Conservation (phyloP, 2,113 vertebrate species). For the Erythrocercus mccallii region DNA sequence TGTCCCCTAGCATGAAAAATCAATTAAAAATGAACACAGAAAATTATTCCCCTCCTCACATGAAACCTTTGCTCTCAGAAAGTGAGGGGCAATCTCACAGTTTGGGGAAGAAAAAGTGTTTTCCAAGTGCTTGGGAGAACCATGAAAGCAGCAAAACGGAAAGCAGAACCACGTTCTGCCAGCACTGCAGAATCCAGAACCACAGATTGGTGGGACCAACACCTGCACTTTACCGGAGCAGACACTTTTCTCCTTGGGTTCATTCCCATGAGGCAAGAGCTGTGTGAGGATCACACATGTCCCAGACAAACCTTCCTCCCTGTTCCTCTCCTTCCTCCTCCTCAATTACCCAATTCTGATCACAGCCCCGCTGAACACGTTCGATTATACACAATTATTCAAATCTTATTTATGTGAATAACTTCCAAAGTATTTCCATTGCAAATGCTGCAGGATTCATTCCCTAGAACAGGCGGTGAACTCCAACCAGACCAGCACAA, state of each 20-base stretch:
- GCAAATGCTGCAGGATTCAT: not conserved
- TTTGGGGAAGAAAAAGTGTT: rapidly evolving
- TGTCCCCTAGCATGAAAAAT: not conserved
- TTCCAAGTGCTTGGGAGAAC: not conserved
- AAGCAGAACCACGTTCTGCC: not conserved
- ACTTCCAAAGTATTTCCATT: not conserved
- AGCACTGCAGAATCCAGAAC: not conserved
- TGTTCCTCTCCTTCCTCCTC: not conserved
- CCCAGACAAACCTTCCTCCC: not conserved
- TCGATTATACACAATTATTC: not conserved
- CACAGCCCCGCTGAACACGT: not conserved
- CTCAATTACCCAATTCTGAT: not conserved
- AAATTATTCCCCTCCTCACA: not conserved
- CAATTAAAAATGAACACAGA: not conserved
- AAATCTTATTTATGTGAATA: not conserved
- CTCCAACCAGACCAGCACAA: not conserved
- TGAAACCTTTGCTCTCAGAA: not conserved
- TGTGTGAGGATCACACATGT: not conserved
- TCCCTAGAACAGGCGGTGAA: not conserved
- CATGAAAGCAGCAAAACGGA: too few species aligned
- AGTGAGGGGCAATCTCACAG: not conserved
- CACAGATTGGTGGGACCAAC: not conserved
- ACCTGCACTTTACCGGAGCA: rapidly evolving
- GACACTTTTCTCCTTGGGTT: not conserved
- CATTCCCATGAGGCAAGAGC: not conserved